Percentiles rank a stretch among this genome's conserved stretches.
Conservation (phyloP, 2,888 invertebrate species). For the Ectemnius continuus region DNA sequence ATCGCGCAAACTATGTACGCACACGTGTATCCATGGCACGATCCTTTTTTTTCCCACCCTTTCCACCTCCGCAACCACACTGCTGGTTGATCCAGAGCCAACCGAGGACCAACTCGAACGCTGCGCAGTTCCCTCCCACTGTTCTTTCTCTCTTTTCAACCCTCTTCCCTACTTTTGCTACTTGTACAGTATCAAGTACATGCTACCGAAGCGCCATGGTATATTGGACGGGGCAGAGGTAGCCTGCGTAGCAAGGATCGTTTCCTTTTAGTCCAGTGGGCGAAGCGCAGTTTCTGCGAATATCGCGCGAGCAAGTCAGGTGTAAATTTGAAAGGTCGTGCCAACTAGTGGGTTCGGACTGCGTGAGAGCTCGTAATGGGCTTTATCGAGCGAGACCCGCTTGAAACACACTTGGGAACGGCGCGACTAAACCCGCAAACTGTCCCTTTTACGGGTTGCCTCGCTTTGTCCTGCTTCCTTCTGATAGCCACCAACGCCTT, state of each 20-base stretch:
- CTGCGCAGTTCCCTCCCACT: background rate
- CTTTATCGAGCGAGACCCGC: conserved; percentile 23
- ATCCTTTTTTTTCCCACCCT: conserved; percentile 31
- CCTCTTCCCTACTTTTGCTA: too few species aligned
- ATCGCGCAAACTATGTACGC: conserved; percentile 63
- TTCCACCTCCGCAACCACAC: conserved; percentile 5
- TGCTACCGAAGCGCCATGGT: too few species aligned
- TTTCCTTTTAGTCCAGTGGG: too few species aligned
- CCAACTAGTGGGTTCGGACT: background rate
- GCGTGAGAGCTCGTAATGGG: conserved; percentile 9
- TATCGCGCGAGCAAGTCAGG: background rate
- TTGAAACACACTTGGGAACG: conserved; percentile 16
- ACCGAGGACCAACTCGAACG: conserved; percentile 19
- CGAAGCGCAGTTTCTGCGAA: too few species aligned
- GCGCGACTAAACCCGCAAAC: conserved; percentile 8
- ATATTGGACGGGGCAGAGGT: too few species aligned
- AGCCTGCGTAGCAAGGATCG: too few species aligned
- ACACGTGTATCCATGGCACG: conserved; percentile 49
- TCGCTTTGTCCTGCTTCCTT: conserved; percentile 16
- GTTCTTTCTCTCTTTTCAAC: background rate
- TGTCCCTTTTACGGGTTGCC: conserved; percentile 9
- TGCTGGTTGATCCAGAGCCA: conserved; percentile 22
- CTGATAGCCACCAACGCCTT: too few species aligned
- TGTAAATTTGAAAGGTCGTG: conserved; percentile 6
- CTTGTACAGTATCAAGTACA: too few species aligned